Evolutionary conservation across 1,140 invertebrate genomes (phyloP), one percentile per base, ranked within the genome.

Genomic region (Drosophila fuyamai): DNA sequence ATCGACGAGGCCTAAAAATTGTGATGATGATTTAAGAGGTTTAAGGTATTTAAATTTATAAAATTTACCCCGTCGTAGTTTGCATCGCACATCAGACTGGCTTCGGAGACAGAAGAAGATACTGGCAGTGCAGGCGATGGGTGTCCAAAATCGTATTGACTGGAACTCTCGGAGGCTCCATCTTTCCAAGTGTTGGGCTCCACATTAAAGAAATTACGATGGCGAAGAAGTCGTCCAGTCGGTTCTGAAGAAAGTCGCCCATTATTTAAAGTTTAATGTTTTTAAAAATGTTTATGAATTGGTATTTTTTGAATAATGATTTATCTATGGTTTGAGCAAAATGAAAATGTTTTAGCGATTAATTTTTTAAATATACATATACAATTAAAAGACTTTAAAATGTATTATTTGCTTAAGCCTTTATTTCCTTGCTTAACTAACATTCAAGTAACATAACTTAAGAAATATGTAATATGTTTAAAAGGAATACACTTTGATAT

Each of bases 41-140:
- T 36, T 14, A 1, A 16, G 1, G 5, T 9, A 2, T 36, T 4
- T 5, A 2, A 9, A 13, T 3, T n/a, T 18, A 4, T 1, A 1
- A 0, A 18, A 9, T 18, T 10, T 60, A 84, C 81, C 46, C 82
- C 82, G 2, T 90, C 81, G 1, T 72, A 80, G n/a, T 85, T 68
- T 13, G 71, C 41, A 32, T 91, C 77, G 0, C 77, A 70, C 9
- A 85, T n/a, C 14, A 90, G 63, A 38, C 90, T 91, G 29, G 67
- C 51, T 9, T 90, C 73, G 1, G 90, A 91, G 10, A 53, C 82
- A 0, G 90, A 83, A 0, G 90, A 90, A 1, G 85, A 92, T 2
- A 68, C 63, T 0, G 73, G 73, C n/a, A 76, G 36, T 23, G 71
- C 55, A 2, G 76, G 75, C 6, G 81, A 84, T 3, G 62, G 47